Base-by-base conservation (phyloP, 2,797 vertebrate species). In the Cossypha caffra region DNA sequence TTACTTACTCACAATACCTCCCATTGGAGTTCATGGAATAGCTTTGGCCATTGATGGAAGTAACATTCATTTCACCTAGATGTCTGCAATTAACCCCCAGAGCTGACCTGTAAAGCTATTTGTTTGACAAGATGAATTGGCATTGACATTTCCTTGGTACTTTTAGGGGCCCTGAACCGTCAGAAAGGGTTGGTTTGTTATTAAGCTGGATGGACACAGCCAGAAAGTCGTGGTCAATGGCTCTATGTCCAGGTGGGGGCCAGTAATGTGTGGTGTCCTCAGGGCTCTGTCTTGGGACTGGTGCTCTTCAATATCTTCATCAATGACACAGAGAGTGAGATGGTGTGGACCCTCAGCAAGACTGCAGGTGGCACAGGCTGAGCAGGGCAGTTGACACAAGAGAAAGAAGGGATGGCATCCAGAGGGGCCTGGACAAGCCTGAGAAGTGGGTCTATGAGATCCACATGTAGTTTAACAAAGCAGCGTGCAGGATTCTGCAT, bases 141-240 rank as follows among this genome's bases (percentile, higher is more conserved):
- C 48, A 28, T 4, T 51, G 28, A 68, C 11, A 43, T 28, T 43
- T 66, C 16, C 21, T 23, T 63, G 28, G 1, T 16, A 57, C 69
- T 77, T 80, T 86, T 37, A 38, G 14, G 21, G 11, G 17, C 57
- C 4, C 10, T 59, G 24, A 64, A 43, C 35, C 8, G 48, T 51
- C 61, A 7, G 7, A 40, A 89, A 59, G 16, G 7, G 29, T 62
- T 31, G 19, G 2, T 6, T 63, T 68, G 29, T 75, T 38, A 29
- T 47, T 40, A 21, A 54, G 4, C 33, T 31, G 20, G 20, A 15
- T 33, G 40, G 25, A 40, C 23, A 3, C 20, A 62, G 25, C 2
- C 40, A 47, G 29, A 54, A 62, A 37, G 23, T 37, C 0, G 0
- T 28, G 5, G 26, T 37, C 42, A 43, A 9, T 55, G 42, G 6